Base-by-base conservation (phyloP, 2,797 vertebrate genomes). In the Arvicola amphibius region DNA sequence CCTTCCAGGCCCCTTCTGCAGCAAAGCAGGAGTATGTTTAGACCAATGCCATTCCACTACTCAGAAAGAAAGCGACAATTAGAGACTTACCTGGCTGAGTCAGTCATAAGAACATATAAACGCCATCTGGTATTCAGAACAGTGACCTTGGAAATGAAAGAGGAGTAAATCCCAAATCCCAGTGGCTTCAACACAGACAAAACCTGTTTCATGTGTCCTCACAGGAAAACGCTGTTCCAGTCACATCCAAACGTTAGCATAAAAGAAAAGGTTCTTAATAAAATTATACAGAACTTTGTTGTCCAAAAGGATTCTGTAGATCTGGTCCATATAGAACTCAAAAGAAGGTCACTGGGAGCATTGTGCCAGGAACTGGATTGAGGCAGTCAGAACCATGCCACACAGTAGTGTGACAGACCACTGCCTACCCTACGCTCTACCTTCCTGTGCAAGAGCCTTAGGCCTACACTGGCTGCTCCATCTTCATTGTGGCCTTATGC, bases 91-190 rank as follows among this genome's bases (percentile, higher is more conserved):
- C 32, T 92, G 37, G 76, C n/a, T 61, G 67, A 76, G 19, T 65
- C 63, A 71, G 85, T 91, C 56, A 61, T 86, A 94, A 67, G 27
- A 56, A 67, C 21, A 37, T 8, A 37, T 43, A 0, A 11, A 73
- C 19, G 93, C 53, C 53, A 32, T 40, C 6, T 25, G 9, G 63
- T 59, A 87, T 71, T 56, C 43, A 48, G 40, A 17, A 56, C 71
- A 77, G 51, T 80, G 77, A 78, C 51, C 29, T 97, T 93, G 71
- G 27, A 40, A 84, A 95, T 43, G 17, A 89, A 92, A 95, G 56
- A 48, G 13, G 77, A 80, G 27, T 40, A 77, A 95, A 81, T 84
- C 40, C 25, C 65, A 91, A 94, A 85, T 88, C 81, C 65, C 59
- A 73, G 63, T 87, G 89, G 73, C 59, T 56, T 78, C 71, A 91